Percentiles rank a stretch among this genome's conserved stretches.
These are phyloP conservation scores for Hypotaenidia okinawae DNA, from an alignment of 2,797 vertebrate genomes.

Conservation along the genomic window DNA sequence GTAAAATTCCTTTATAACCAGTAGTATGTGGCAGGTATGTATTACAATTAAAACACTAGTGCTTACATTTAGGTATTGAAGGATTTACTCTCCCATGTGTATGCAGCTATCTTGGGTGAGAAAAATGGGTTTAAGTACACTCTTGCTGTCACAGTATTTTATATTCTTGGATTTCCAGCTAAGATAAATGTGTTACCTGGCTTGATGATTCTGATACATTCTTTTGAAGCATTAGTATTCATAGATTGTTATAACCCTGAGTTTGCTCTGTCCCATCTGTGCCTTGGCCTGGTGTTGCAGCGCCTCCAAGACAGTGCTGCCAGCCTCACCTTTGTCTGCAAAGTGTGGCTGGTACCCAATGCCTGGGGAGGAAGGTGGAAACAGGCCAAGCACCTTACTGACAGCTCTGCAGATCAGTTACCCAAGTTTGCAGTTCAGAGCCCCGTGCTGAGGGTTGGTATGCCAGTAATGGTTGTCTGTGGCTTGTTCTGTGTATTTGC, in stretches of 20 bases:
- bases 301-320: neutral
- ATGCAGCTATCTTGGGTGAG: neutral
- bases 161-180: neutral
- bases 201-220: neutral
- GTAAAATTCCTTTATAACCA: neutral
- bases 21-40: neutral
- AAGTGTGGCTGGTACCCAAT: rapidly evolving
- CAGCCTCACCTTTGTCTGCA: neutral
- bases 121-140: neutral
- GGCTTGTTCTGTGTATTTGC: neutral
- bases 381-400: rapidly evolving
- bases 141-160: neutral
- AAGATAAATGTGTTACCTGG: neutral
- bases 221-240: neutral
- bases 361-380: neutral
- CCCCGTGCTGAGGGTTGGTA: rapidly evolving
- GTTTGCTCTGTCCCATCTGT: neutral
- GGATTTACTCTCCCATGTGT: neutral
- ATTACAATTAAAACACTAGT: neutral
- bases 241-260: rapidly evolving
- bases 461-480: neutral
- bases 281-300: neutral
- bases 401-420: neutral
- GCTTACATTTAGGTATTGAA: neutral
- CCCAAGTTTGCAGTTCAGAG: neutral